These are phyloP conservation scores for Diadromus collaris DNA, from an alignment of 2,888 invertebrate genomes.

Conservation along the genomic window DNA sequence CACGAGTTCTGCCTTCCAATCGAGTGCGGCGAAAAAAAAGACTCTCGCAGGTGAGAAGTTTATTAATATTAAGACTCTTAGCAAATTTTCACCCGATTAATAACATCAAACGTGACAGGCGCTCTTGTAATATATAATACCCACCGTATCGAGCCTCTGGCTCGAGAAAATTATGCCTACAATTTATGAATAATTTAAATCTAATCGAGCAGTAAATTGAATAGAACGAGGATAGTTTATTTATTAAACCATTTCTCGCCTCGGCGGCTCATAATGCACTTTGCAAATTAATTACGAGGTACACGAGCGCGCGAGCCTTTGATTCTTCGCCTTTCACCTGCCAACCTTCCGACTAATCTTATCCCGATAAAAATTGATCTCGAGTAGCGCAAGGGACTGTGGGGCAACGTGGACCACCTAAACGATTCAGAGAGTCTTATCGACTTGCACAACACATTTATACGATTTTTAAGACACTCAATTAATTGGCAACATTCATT, in stretches of 20 bases:
- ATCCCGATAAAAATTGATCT: neutral
- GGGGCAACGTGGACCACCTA: too few relatives aligned
- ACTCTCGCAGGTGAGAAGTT: slow-evolving; percentile 58
- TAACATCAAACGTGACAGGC: slow-evolving; percentile 52
- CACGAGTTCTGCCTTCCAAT: slow-evolving; percentile 57
- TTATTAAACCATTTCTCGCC: slow-evolving; percentile 38
- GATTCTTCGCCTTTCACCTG: slow-evolving; percentile 6
- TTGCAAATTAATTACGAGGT: slow-evolving; percentile 32
- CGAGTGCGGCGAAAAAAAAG: slow-evolving; percentile 59
- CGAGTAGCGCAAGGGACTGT: neutral
- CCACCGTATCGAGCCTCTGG: slow-evolving; percentile 18
- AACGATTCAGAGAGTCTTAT: too few relatives aligned
- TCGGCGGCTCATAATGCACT: neutral
- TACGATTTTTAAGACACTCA: too few relatives aligned
- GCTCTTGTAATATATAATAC: slow-evolving; percentile 9
- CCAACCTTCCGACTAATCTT: neutral
- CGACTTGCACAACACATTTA: too few relatives aligned
- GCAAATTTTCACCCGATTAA: slow-evolving; percentile 66
- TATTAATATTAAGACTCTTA: slow-evolving; percentile 66
- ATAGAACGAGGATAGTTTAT: slow-evolving; percentile 35
- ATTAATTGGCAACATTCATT: too few relatives aligned
- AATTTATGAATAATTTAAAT: slow-evolving; percentile 43
- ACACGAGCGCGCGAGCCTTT: neutral
- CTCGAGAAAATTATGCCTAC: slow-evolving; percentile 42
- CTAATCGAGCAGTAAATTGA: slow-evolving; percentile 31